Base-by-base conservation (phyloP, 2,797 vertebrate species). In the Prunella strophiata region DNA sequence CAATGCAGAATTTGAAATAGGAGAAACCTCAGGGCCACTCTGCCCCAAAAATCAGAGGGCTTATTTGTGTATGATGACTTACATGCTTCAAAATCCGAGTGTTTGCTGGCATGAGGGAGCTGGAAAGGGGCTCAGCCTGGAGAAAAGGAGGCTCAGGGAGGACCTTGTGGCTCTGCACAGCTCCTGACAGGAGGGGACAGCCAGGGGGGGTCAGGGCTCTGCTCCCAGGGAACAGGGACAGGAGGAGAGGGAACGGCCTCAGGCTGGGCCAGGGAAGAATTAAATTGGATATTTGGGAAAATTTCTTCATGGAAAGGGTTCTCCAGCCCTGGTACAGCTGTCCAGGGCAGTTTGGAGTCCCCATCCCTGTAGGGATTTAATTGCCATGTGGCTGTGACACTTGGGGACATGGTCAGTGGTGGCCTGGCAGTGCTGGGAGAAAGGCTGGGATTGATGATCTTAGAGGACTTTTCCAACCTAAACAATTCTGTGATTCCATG, bases 261-360 rank as follows among this genome's bases (percentile, higher is more conserved):
- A 18, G 3, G 6, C 0, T 75, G 18, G 0, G 4, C 30, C 17
- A 51, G 27, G 7, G 16, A 0, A 79, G 19, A 0, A 0, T 65
- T 1, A 16, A 0, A 0, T 4, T 32, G 26, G 18, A 0, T 50
- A 23, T 27, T 15, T 0, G 2, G 13, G 16, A 17, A 36, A 9
- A 29, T n/a, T 55, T n/a, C 13, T 18, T 3, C 3, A 7, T 9
- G 7, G 6, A 29, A 50, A 50, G 6, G 7, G 1, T 0, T 21
- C 2, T n/a, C 6, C 18, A 29, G 6, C 5, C 3, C 16, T 36
- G 42, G 19, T 19, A 36, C 40, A 61, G 54, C 10, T 23, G 21
- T 15, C 14, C 8, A 26, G 40, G 29, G 10, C 7, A n/a, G 10
- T 36, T 0, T 58, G 51, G 55, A 68, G 1, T 29, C 27, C 11